These are phyloP conservation scores for Kryphioiulus occultus DNA, from an alignment of 2,888 invertebrate genomes.

Conservation along the genomic window DNA sequence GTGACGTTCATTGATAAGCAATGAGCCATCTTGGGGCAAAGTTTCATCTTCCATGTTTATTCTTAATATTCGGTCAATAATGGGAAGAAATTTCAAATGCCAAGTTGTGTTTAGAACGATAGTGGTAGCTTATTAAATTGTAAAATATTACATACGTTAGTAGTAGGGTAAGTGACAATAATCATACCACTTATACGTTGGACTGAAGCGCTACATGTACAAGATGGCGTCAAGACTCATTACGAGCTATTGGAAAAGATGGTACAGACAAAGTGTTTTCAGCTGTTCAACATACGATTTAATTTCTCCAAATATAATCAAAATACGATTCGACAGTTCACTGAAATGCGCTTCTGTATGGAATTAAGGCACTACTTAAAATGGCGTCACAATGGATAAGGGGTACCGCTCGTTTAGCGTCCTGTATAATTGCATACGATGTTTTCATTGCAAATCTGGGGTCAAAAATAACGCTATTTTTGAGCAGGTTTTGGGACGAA, in stretches of 20 bases:
- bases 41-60: too few species aligned
- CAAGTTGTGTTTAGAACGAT: too few species aligned
- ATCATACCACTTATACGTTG: too few species aligned
- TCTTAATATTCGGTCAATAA: too few species aligned
- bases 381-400: constrained; percentile 25
- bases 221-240: too few species aligned
- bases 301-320: constrained; percentile 30
- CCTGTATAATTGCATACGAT: not conserved
- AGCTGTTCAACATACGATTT: constrained; percentile 19
- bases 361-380: constrained; percentile 35
- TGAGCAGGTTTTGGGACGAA: not conserved
- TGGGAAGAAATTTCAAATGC: too few species aligned
- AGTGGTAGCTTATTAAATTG: too few species aligned
- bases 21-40: too few species aligned
- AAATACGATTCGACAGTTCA: constrained; percentile 30
- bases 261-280: not conserved
- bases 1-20: too few species aligned
- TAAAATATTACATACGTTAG: too few species aligned
- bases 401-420: not conserved
- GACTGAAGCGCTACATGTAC: too few species aligned
- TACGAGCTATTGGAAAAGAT: not conserved
- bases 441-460: not conserved
- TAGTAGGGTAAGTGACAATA: too few species aligned
- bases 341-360: constrained; percentile 2
- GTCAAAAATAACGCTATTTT: constrained; percentile 1